These are phyloP conservation scores for Parus major DNA, from an alignment of 2,113 vertebrate genomes.

Conservation along the genomic window DNA sequence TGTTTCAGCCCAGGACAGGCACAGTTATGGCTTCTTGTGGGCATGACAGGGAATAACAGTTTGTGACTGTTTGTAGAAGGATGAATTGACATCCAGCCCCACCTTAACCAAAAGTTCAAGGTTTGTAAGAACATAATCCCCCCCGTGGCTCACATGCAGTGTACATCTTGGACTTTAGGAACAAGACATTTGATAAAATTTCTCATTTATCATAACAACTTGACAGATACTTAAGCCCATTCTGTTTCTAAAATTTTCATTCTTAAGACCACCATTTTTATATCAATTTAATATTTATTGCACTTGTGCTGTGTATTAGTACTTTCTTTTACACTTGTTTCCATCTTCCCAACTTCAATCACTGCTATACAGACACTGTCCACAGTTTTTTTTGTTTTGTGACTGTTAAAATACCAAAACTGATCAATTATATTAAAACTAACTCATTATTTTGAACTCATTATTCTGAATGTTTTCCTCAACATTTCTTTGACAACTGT, in stretches of 20 bases:
- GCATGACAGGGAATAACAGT: too few species aligned
- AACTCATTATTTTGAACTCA: neutral
- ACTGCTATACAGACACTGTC: neutral
- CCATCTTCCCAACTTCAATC: neutral
- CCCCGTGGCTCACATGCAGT: neutral
- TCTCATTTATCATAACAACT: neutral
- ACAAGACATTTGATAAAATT: neutral
- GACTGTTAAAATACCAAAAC: neutral
- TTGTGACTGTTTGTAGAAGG: neutral
- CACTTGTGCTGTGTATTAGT: neutral
- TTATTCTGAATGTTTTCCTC: neutral
- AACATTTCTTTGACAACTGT: neutral
- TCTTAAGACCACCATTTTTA: neutral
- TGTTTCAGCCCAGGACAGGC: neutral
- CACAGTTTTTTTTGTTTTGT: neutral
- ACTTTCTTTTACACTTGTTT: neutral
- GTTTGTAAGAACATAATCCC: neutral
- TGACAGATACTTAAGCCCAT: neutral
- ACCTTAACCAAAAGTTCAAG: neutral
- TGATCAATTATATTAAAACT: neutral
- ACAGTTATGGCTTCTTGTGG: neutral
- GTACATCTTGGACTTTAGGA: neutral
- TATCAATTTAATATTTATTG: neutral
- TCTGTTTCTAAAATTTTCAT: neutral
- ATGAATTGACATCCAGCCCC: neutral